Evolutionary conservation across 2,113 vertebrate genomes (phyloP).

Genomic region (Chloroceryle aenea): DNA sequence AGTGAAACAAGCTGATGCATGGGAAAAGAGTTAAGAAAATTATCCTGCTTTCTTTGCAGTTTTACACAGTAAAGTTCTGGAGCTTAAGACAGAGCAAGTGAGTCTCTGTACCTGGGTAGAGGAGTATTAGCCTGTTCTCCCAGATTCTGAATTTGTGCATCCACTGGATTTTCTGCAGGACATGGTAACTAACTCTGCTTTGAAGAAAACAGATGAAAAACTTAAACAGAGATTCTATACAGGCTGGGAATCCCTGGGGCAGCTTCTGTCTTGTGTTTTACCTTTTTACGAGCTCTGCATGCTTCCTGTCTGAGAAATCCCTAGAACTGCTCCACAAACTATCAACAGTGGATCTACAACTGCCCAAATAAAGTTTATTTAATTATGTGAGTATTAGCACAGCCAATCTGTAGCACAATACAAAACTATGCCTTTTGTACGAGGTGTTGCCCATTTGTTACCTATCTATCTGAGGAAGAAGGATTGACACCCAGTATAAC

Average conservation of each 20-base stretch:
- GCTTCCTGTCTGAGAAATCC: background rate
- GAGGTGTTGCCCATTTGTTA: background rate
- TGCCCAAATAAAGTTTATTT: background rate
- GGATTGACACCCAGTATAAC: background rate
- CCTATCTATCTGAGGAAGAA: background rate
- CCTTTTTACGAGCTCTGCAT: background rate
- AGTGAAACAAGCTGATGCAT: background rate
- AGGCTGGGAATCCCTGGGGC: background rate
- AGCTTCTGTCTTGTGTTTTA: background rate
- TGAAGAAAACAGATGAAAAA: background rate
- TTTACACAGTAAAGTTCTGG: background rate
- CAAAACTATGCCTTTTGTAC: background rate
- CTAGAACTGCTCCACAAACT: background rate
- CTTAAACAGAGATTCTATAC: background rate
- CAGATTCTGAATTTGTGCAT: background rate
- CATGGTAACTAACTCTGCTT: background rate
- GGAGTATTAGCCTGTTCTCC: background rate
- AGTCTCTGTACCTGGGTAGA: background rate
- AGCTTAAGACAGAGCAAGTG: background rate
- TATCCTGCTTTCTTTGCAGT: background rate
- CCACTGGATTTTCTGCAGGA: background rate
- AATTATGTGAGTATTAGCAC: background rate
- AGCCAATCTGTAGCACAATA: background rate
- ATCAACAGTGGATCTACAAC: rapidly evolving
- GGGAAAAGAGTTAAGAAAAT: background rate